Evolutionary conservation across 2,113 vertebrate genomes (phyloP).

Genomic region (Anoplopoma fimbria): DNA sequence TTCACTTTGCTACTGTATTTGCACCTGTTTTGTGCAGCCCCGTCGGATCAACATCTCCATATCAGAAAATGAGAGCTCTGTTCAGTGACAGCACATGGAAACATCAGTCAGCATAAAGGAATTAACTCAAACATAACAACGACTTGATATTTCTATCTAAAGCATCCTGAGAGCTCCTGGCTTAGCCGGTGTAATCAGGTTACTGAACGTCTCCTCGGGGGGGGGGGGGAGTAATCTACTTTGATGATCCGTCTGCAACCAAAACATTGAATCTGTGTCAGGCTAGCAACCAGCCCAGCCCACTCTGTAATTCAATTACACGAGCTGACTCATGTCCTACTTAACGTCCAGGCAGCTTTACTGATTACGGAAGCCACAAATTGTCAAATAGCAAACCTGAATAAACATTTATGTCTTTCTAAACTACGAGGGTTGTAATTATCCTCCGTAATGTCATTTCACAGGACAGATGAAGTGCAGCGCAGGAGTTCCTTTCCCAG

Average conservation of each 20-base stretch:
- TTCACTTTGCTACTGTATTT: constrained; percentile 12
- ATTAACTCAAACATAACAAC: constrained; percentile 37
- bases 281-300: constrained; percentile 23
- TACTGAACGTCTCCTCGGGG: constrained; percentile 57
- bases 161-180: constrained; percentile 54
- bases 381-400: constrained; percentile 65
- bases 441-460: constrained; percentile 50
- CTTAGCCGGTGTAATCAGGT: constrained; percentile 65
- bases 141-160: constrained; percentile 60
- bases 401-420: constrained; percentile 61
- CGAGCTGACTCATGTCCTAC: constrained; percentile 61
- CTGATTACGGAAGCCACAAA: constrained; percentile 70
- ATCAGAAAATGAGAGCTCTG: not conserved
- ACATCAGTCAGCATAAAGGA: not conserved
- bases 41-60: not conserved
- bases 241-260: constrained; percentile 59
- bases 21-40: constrained; percentile 12
- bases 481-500: constrained; percentile 33
- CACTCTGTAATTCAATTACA: constrained; percentile 65
- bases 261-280: constrained; percentile 54
- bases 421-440: constrained; percentile 54
- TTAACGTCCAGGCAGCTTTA: constrained; percentile 48
- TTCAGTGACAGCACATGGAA: too few species aligned
- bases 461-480: constrained; percentile 42
- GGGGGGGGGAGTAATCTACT: constrained; percentile 67